phyloP scores from a whole-genome alignment of 2,797 vertebrate species.

The Peromyscus attwateri region DNA sequence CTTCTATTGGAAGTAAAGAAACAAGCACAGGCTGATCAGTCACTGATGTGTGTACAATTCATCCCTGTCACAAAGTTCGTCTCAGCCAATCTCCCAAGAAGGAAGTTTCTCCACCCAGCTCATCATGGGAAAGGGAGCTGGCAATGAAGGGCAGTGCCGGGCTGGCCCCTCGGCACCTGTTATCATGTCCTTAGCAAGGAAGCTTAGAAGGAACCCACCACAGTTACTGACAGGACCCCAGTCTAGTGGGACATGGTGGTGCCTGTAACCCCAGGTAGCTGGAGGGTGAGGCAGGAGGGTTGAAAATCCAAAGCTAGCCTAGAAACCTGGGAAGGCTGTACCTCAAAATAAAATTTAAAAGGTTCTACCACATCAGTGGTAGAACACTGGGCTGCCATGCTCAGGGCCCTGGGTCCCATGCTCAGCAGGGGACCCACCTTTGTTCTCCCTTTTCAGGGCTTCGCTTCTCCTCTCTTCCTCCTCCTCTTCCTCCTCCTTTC shows the following conservation, averaged over 20 bases:
- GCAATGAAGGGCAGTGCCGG: not conserved
- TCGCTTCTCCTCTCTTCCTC: not conserved
- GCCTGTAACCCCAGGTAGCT: not conserved
- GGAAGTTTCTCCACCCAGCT: not conserved
- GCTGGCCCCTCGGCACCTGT: not conserved
- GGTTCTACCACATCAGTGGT: not conserved
- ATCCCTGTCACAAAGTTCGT: not conserved
- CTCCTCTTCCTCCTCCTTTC: too few relatives aligned
- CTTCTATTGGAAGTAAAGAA: not conserved
- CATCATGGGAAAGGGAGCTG: not conserved
- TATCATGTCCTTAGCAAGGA: not conserved
- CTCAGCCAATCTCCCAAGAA: not conserved
- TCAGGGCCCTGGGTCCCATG: not conserved
- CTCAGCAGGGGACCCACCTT: too few relatives aligned
- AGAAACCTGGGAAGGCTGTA: not conserved
- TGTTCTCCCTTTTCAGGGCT: not conserved
- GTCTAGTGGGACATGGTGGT: not conserved
- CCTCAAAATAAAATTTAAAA: not conserved
- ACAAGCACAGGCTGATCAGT: not conserved
- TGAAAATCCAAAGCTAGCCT: not conserved
- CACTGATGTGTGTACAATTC: not conserved
- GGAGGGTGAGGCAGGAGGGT: not conserved
- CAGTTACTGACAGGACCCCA: not conserved
- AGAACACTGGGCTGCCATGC: not conserved
- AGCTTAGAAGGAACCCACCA: fast-evolving